These are phyloP conservation scores for Pycnonotus jocosus DNA, from an alignment of 2,113 vertebrate species.

Conservation along the genomic window DNA sequence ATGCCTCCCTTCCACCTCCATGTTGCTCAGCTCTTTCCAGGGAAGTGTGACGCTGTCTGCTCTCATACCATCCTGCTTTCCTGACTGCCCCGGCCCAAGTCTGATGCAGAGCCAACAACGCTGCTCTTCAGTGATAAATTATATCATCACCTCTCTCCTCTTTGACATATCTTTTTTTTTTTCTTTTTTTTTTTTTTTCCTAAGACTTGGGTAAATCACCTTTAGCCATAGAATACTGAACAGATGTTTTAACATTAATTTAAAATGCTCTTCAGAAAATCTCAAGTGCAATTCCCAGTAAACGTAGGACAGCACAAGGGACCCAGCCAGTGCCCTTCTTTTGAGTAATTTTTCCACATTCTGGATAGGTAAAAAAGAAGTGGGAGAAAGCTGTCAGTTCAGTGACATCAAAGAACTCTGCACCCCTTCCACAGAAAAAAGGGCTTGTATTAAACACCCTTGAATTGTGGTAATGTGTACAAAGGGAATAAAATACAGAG, in stretches of 20 bases:
- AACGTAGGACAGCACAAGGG: background rate
- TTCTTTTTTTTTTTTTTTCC: background rate
- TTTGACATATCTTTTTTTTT: background rate
- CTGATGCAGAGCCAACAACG: background rate
- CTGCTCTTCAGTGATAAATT: background rate
- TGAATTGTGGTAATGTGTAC: background rate
- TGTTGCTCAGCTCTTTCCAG: background rate
- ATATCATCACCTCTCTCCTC: background rate
- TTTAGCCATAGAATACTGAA: background rate
- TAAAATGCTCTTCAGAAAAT: background rate
- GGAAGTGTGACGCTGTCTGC: background rate
- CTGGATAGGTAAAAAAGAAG: background rate
- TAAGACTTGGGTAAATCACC: background rate
- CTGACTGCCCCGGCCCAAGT: background rate
- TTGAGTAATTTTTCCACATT: background rate
- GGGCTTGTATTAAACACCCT: background rate
- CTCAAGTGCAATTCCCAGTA: background rate
- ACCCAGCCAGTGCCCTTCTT: background rate
- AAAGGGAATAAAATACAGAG: background rate
- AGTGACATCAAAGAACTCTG: background rate
- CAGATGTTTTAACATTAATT: background rate
- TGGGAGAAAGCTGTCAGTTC: background rate
- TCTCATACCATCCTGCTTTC: background rate
- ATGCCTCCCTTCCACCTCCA: background rate
- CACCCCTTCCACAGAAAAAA: background rate